Conservation (phyloP, 2,888 invertebrate species). For the Iphiclides podalirius region DNA sequence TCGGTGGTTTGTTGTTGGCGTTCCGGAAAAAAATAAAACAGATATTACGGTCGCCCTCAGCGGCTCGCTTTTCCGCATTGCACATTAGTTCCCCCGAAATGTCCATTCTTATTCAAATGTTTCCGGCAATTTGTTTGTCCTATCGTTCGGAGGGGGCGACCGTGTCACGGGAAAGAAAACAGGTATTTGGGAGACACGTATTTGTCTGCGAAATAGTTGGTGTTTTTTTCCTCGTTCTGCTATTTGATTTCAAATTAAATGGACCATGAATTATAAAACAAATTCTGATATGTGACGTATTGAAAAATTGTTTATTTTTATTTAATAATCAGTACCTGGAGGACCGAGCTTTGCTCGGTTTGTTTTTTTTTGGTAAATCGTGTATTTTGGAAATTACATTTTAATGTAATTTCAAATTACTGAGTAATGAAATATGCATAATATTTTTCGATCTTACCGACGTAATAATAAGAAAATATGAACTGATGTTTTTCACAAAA, state of each 20-base stretch:
- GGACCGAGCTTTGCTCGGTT: too few relatives aligned
- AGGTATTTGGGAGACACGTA: conserved; percentile 14
- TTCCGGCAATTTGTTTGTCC: conserved; percentile 76
- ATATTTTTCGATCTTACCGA: too few relatives aligned
- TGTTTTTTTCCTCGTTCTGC: conserved; percentile 14
- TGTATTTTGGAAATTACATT: too few relatives aligned
- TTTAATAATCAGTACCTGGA: too few relatives aligned
- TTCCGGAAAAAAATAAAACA: conserved; percentile 78
- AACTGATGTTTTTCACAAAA: too few relatives aligned
- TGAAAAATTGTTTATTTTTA: too few relatives aligned
- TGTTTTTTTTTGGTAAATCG: too few relatives aligned
- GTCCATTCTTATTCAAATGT: conserved; percentile 77
- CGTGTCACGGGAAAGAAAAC: conserved; percentile 43
- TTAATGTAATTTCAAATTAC: too few relatives aligned
- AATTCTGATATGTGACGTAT: too few relatives aligned
- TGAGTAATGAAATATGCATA: too few relatives aligned
- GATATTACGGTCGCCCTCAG: conserved; percentile 62
- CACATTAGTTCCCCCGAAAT: conserved; percentile 72
- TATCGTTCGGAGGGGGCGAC: conserved; percentile 55
- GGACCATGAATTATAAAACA: neutral
- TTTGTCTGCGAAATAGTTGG: conserved; percentile 1
- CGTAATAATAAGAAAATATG: too few relatives aligned
- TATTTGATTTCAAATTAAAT: too few relatives aligned
- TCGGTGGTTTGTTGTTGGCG: conserved; percentile 64
- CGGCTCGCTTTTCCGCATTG: conserved; percentile 66